Base-by-base conservation (phyloP, 2,888 invertebrate genomes). In the Diaperis boleti region DNA sequence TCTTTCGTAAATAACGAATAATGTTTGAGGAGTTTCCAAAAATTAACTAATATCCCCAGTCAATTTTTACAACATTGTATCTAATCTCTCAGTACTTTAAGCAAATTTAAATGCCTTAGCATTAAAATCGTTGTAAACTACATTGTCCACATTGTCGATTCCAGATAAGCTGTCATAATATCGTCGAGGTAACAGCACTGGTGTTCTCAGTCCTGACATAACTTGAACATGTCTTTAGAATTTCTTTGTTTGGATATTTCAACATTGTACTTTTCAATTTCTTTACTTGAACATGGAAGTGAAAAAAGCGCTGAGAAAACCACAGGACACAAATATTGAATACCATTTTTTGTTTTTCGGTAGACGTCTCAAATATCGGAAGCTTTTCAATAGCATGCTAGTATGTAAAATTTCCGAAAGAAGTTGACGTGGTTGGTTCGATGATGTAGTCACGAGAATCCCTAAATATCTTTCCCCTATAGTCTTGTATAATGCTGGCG, bases 401-500 rank as follows among this genome's bases (percentile, higher is more conserved):
- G 35, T 49, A 66, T 66, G 66, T 64, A 64, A 61, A 66, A 66
- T 52, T 63, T 42, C 17, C 10, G 33, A 59, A 49, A 69, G 68
- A 72, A 74, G 71, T 77, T 74, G 75, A 77, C 70, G 68, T 74
- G 76, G 73, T 71, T 72, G 72, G 72, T 70, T 74, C 73, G 74
- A 77, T 78, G 77, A 77, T 78, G 77, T 75, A 76, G 77, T 76
- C 75, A 76, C 76, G 71, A 74, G 74, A 75, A 75, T 76, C 78
- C 78, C 78, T 79, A 79, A 80, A 79, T 79, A 79, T 78, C 77
- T 78, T 74, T 73, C 76, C 77, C 74, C 74, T 72, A 74, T 72
- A 74, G 76, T 75, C 76, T 74, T 77, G 72, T 75, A 71, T 75
- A 77, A 77, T 74, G 73, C 72, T 65, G 67, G 72, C 72, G 74